phyloP scores from a whole-genome alignment of 2,797 vertebrate genomes.

The Halcyon smyrnensis region DNA sequence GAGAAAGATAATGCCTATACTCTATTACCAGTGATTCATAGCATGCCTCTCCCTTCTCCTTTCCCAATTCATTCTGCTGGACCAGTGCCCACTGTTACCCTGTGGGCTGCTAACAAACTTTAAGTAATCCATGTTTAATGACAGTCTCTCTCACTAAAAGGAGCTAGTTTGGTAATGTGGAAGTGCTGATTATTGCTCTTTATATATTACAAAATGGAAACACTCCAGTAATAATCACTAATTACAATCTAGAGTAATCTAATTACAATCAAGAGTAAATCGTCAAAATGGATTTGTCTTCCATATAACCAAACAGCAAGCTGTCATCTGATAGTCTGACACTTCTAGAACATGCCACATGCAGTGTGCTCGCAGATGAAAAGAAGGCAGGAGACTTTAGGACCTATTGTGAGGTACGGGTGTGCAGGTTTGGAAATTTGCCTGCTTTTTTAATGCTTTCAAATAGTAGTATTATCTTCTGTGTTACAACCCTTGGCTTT shows the following conservation, averaged over 20 bases:
- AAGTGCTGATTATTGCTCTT: background rate
- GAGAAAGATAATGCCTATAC: conserved; percentile 38
- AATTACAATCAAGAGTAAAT: conserved; percentile 29
- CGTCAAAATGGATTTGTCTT: background rate
- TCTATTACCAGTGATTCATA: conserved; percentile 40
- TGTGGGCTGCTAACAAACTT: background rate
- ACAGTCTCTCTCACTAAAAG: background rate
- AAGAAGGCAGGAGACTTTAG: background rate
- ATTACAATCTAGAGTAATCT: no score
- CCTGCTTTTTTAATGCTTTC: background rate
- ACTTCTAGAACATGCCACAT: background rate
- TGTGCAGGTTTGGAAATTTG: background rate
- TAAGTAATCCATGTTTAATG: conserved; percentile 10
- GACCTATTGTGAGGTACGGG: background rate
- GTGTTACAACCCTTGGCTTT: background rate
- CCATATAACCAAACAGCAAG: background rate
- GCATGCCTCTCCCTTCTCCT: conserved; percentile 18
- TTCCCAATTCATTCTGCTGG: background rate
- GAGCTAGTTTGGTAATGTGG: background rate
- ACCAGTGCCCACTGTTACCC: background rate
- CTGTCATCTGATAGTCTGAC: background rate
- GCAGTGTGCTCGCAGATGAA: background rate
- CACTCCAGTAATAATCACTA: background rate
- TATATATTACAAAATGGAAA: background rate
- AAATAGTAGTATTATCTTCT: background rate